A percentile compares a stretch with the other conserved stretches of the same genome.
Conservation (phyloP, 2,888 invertebrate species). For the Drosophila mimetica region DNA sequence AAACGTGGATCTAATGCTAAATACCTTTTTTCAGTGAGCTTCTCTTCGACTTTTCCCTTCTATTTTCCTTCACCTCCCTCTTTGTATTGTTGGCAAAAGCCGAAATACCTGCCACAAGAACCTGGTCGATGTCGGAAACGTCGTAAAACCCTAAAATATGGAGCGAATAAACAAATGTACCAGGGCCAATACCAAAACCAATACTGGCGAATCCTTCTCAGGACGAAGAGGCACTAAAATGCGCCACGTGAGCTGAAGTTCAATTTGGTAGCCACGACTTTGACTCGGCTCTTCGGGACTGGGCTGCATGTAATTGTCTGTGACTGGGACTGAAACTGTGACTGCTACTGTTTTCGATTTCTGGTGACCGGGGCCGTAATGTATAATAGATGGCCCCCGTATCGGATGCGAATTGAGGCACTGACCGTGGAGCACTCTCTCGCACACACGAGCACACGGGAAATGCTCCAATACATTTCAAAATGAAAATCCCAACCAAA, state of each 20-base stretch:
- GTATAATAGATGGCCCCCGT: conserved; percentile 74
- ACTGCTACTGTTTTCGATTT: conserved; percentile 43
- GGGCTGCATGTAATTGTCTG: conserved; percentile 73
- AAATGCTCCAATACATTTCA: conserved; percentile 72
- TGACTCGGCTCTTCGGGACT: conserved; percentile 25
- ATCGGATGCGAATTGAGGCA: conserved; percentile 74
- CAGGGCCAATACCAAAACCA: conserved; percentile 46
- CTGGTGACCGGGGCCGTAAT: conserved; percentile 55
- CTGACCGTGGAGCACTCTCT: conserved; percentile 41
- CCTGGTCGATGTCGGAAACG: conserved; percentile 74
- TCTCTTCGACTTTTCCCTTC: neutral
- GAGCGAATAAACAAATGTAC: conserved; percentile 80
- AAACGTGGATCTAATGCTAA: no score
- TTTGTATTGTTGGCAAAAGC: conserved; percentile 54
- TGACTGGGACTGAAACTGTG: conserved; percentile 68
- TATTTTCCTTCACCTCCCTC: neutral
- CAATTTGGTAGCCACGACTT: conserved; percentile 53
- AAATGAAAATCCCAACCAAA: conserved; percentile 80
- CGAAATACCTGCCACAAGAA: conserved; percentile 78
- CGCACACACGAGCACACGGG: conserved; percentile 51
- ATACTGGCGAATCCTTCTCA: conserved; percentile 31
- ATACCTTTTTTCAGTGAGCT: conserved; percentile 8
- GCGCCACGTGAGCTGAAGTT: conserved; percentile 77
- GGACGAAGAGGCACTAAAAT: conserved; percentile 67
- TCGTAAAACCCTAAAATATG: conserved; percentile 81